Base-by-base conservation (phyloP, 2,113 vertebrate species). In the Chascanopsetta lugubris region DNA sequence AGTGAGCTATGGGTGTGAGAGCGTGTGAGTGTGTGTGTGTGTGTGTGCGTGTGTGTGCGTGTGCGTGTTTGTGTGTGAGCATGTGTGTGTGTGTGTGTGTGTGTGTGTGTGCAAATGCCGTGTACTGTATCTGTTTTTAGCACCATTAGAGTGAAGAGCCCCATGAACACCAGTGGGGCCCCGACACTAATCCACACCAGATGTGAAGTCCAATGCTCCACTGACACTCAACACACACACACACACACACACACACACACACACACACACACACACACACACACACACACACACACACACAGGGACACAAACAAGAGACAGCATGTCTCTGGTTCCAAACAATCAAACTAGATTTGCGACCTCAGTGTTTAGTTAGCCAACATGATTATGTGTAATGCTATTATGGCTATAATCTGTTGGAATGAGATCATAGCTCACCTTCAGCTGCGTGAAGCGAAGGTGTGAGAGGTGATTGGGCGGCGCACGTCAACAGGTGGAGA, bases 71-170 rank as follows among this genome's bases (percentile, higher is more conserved):
- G 60, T 60, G 46, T 38, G 54, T 57, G 32, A 43, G 51, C 55
- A 34, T 17, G 24, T 72, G 53, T 54, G 25, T 36, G 17, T 69
- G 55, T 56, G 57, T 72, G 50, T 21, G 43, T 36, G 18, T 32
- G 47, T 50, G 64, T 30, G 48, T 32, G 40, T 53, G 60, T 50
- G 43, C 42, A 21, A 49, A 34, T 57, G 27, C 3, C 56, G 42
- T 73, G 58, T 62, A 43, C 18, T 48, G 63, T 85, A 68, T 82
- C 82, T 79, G 72, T 85, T 86, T 90, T 87, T 87, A 88, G 86
- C 82, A 77, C 77, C 69, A 74, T 78, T 83, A 74, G 63, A 72
- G 60, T 43, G 49, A 85, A 69, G 53, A 75, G 66, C 75, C 74
- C 59, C 71, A 65, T 70, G 82, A 85, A 80, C 74, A 75, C 76